phyloP scores from a whole-genome alignment of 2,888 invertebrate species.

The Eueremaeus valkanovi region DNA sequence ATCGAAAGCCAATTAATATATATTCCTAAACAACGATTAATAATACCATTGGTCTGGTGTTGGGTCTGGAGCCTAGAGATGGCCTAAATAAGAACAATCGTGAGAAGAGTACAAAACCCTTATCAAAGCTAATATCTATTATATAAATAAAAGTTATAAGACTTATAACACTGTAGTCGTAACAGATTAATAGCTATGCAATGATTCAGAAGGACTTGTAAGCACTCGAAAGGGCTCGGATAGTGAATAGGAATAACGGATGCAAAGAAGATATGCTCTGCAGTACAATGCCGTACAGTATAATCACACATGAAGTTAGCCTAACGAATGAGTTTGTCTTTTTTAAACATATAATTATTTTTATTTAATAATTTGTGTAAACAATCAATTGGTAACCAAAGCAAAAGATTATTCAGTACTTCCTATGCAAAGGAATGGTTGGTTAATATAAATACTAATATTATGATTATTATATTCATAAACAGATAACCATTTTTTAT shows the following conservation, averaged over 20 bases:
- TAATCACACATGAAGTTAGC: no score
- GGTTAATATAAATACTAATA: background rate
- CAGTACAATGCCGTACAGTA: background rate
- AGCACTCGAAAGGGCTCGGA: background rate
- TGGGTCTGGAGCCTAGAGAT: background rate
- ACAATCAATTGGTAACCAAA: constrained; percentile 26
- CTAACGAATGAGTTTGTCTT: no score
- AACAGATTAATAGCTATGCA: background rate
- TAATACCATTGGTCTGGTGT: no score
- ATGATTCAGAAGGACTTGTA: background rate
- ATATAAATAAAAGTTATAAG: background rate
- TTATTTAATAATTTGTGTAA: constrained; percentile 3
- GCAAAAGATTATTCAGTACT: background rate
- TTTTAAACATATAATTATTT: background rate
- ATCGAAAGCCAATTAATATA: no score
- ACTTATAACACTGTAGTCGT: background rate
- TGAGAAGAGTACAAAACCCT: constrained; percentile 3
- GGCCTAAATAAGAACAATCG: background rate
- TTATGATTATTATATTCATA: background rate
- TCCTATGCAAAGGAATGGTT: background rate
- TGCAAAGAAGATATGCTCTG: background rate
- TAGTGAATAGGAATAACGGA: background rate
- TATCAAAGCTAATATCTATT: background rate
- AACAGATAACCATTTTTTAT: constrained; percentile 3
- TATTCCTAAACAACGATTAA: no score